These are phyloP conservation scores for Scolanthus callimorphus DNA, from an alignment of 92 coral and sea anemone species.

Conservation along the genomic window DNA sequence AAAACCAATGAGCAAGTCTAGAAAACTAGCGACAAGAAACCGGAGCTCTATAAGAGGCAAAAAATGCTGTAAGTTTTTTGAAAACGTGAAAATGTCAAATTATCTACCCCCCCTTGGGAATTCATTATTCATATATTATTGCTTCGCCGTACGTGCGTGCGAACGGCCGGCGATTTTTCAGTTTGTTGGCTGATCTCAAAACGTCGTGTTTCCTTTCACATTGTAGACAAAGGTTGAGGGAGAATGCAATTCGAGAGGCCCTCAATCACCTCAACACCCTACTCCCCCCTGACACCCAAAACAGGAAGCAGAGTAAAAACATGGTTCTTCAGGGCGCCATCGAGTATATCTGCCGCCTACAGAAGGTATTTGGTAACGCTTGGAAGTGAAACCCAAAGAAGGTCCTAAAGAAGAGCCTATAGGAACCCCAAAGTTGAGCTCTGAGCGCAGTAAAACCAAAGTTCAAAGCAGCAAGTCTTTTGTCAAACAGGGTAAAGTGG, in stretches of 20 bases:
- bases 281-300: conserved; percentile 26
- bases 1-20: conserved; percentile 6
- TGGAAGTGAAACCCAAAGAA: not conserved
- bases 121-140: too few relatives aligned
- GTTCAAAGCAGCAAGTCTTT: too few relatives aligned
- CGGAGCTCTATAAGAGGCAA: conserved; percentile 43
- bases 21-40: conserved; percentile 24
- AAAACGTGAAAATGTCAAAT: too few relatives aligned
- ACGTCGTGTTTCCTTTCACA: too few relatives aligned
- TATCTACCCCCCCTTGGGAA: too few relatives aligned
- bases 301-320: conserved; percentile 25
- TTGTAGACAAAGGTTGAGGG: conserved; percentile 63
- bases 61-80: conserved; percentile 54
- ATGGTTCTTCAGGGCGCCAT: conserved; percentile 16
- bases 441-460: not conserved
- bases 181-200: too few relatives aligned
- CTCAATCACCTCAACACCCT: conserved; percentile 28
- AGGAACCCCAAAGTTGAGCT: not conserved
- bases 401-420: not conserved
- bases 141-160: not conserved
- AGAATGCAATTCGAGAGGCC: conserved; percentile 45
- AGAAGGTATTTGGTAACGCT: not conserved
- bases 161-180: too few relatives aligned
- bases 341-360: conserved; percentile 14
- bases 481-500: not conserved